Base-by-base conservation (phyloP, 1,140 invertebrate species). In the Telenomus remus region DNA sequence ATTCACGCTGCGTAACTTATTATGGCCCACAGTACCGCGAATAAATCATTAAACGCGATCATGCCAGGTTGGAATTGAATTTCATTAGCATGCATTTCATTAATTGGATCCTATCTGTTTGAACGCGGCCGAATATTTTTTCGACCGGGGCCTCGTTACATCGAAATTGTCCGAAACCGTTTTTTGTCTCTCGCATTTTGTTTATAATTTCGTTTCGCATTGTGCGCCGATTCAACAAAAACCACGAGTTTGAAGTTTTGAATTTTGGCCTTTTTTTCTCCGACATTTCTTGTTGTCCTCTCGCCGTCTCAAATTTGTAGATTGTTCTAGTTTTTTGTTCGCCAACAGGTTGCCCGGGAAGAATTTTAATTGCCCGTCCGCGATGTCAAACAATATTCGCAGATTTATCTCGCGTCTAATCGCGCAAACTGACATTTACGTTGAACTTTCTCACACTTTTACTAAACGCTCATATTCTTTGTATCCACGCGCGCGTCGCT, bases 1-100 rank as follows among this genome's bases (percentile, higher is more conserved):
- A 71, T 64, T 54, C 78, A 76, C 64, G 78, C 78, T 56, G 74
- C 57, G 74, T 70, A 74, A 76, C 78, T 74, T 76, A 79, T 76
- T 79, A 69, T 61, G 63, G 70, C 46, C 76, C 71, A 61, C 19
- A 56, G 39, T 19, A 63, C 47, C 61, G 61, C 64, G 48, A 34
- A 79, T 79, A 79, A 79, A 76, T 76, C 69, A 70, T 76, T 50
- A 64, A 76, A 73, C 63, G 74, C 75, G 74, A 74, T 79, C 69
- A 66, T 50, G 69, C 69, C 74, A 13, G 60, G 48, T 39, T 46
- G 42, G 66, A 51, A 79, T 72, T 75, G 78, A 80, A 78, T 70
- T 80, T 76, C 71, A 80, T 74, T 76, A 72, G 79, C 66, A 76
- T 73, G 60, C 69, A 55, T 64, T 79, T 69, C 65, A 76, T 76